Percentiles rank a stretch among this genome's conserved stretches.
Evolutionary conservation across 2,888 invertebrate genomes (phyloP).

Genomic region (Eutolmus rufibarbis): DNA sequence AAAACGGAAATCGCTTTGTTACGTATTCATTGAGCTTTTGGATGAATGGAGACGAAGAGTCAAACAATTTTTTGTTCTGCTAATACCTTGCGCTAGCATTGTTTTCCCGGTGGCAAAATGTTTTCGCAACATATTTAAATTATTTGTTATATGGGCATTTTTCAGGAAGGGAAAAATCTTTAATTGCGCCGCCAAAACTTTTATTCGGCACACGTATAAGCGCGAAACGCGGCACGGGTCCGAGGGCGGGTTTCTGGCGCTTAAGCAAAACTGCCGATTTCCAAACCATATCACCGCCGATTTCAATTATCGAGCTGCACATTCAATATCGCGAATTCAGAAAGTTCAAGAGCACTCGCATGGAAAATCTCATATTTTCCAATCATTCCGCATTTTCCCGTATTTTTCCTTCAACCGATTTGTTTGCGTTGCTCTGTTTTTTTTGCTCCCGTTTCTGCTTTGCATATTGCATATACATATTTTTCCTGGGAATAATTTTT

Average conservation of each 20-base stretch:
- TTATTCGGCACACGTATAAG: background rate
- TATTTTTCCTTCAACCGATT: background rate
- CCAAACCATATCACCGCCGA: slow-evolving; percentile 23
- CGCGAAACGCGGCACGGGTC: background rate
- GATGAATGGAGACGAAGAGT: background rate
- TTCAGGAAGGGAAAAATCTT: background rate
- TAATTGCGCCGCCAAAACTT: background rate
- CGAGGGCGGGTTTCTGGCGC: background rate
- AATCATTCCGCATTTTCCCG: slow-evolving; percentile 18
- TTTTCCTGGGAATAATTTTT: background rate
- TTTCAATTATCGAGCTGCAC: slow-evolving; percentile 31
- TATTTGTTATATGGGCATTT: background rate
- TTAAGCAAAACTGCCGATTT: slow-evolving; percentile 13
- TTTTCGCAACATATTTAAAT: background rate
- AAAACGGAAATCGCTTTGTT: background rate
- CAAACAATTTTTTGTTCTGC: background rate
- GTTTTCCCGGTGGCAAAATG: background rate
- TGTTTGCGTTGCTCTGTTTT: background rate
- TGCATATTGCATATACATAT: background rate
- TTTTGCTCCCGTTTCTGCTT: background rate
- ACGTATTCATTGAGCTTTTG: background rate
- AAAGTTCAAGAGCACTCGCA: slow-evolving; percentile 21
- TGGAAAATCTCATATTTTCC: slow-evolving; percentile 31
- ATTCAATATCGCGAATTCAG: slow-evolving; percentile 21
- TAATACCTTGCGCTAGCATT: background rate